Evolutionary conservation across 2,888 invertebrate genomes (phyloP), one percentile per base, ranked within the genome.

Genomic region (Dasypolia templi): DNA sequence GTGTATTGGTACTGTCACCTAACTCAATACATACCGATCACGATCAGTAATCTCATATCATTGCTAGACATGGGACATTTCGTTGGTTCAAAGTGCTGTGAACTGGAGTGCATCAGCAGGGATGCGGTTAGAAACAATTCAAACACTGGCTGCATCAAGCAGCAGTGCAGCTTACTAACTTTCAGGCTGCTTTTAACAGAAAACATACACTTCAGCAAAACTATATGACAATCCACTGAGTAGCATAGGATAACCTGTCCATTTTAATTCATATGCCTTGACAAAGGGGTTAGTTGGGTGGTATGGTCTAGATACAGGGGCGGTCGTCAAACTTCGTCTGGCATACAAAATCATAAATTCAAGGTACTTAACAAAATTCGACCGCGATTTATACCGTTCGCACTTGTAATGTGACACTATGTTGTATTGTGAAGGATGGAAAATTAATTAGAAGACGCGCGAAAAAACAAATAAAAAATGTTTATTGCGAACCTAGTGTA

Each of bases 131-230:
- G 68, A 58, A 46, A 74, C 66, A 69, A 87, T 68, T 83, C 69
- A 82, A 61, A 77, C 59, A 66, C 65, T 72, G 72, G 67, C 62
- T 63, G 44, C 61, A 70, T 76, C 70, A 17, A 62, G 68, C 63
- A 81, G 69, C 74, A 70, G 59, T 67, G 55, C 83, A 79, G 80
- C 73, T 68, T 78, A 73, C 73, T 78, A 81, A 63, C 79, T 70
- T 79, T 81, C 83, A 83, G 68, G 81, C 81, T 32, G 81, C 75
- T 83, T 81, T 84, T 64, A 84, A 84, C 80, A 81, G 75, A 81
- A 83, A 81, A 83, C 69, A 77, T 55, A 81, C 75, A 83, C 58
- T 83, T 83, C 69, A 74, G 49, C 58, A 55, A 29, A 42, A 35
- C 68, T 75, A 44, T 67, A 49, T 19, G 56, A 26, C 9, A 76